Percentiles rank a stretch among this genome's conserved stretches.
phyloP scores from a whole-genome alignment of 2,113 vertebrate species.

The Pampusana beccarii region DNA sequence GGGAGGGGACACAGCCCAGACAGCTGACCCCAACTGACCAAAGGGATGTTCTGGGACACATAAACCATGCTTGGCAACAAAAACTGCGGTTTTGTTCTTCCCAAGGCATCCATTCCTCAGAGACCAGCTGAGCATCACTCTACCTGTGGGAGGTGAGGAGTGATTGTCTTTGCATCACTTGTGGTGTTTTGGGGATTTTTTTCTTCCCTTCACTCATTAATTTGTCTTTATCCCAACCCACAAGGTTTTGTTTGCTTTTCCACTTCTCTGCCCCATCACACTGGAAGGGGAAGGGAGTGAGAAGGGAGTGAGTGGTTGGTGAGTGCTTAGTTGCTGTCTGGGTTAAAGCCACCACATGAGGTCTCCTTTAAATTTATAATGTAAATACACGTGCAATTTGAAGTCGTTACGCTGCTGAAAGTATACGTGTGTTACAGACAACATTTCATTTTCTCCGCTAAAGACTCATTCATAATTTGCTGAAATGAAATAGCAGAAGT shows the following conservation, averaged over 20 bases:
- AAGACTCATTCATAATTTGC: neutral
- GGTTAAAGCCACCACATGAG: neutral
- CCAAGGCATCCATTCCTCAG: neutral
- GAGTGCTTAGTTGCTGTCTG: neutral
- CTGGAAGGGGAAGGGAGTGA: neutral
- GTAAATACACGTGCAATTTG: neutral
- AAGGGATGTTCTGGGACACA: neutral
- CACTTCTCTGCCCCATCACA: neutral
- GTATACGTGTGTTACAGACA: neutral
- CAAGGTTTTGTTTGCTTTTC: neutral
- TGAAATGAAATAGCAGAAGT: neutral
- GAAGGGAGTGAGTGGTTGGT: rapidly evolving
- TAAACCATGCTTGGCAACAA: neutral
- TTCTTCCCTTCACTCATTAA: neutral
- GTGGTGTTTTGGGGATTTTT: neutral
- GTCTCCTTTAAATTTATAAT: neutral
- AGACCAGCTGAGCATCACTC: neutral
- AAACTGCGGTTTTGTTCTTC: neutral
- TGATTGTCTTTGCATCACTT: neutral
- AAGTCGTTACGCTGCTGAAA: neutral
- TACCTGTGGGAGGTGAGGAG: neutral
- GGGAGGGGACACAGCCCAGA: neutral
- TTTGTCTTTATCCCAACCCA: neutral
- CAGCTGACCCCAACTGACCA: neutral
- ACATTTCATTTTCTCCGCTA: neutral